Conservation (phyloP, 1,140 invertebrate species). For the Drosophila busckii region DNA sequence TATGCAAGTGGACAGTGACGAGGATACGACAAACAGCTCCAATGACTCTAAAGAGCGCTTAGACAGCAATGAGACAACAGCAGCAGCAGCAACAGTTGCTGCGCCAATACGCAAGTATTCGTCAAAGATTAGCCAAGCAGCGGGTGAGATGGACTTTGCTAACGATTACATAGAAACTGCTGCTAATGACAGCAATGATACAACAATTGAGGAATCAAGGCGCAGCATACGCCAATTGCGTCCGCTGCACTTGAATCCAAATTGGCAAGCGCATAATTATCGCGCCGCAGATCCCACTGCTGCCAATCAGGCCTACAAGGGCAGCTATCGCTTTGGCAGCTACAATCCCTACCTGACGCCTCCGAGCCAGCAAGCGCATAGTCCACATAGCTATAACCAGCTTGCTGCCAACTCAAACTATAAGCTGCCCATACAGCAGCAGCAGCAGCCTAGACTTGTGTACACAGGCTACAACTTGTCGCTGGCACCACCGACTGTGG, state of each 20-base stretch:
- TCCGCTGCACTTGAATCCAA: slow-evolving; percentile 21
- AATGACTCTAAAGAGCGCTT: slow-evolving; percentile 40
- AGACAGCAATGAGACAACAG: no score
- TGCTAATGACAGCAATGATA: slow-evolving; percentile 29
- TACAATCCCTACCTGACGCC: slow-evolving; percentile 71
- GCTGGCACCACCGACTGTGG: slow-evolving; percentile 50
- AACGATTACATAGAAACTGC: slow-evolving; percentile 16
- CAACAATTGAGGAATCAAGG: slow-evolving; percentile 37
- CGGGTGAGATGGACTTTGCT: background rate
- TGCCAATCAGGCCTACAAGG: slow-evolving; percentile 26
- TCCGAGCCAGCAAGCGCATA: slow-evolving; percentile 27
- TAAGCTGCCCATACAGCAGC: slow-evolving; percentile 31
- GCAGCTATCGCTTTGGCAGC: slow-evolving; percentile 50
- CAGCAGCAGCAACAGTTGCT: slow-evolving; percentile 4
- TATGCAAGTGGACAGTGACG: slow-evolving; percentile 1
- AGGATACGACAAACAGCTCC: slow-evolving; percentile 4
- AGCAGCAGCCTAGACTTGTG: slow-evolving; percentile 30
- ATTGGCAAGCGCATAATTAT: slow-evolving; percentile 46
- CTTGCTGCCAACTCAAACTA: slow-evolving; percentile 39
- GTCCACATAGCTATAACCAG: slow-evolving; percentile 51
- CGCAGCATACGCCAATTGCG: slow-evolving; percentile 59
- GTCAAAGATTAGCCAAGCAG: slow-evolving; percentile 40
- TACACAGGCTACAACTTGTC: slow-evolving; percentile 72
- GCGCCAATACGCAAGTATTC: slow-evolving; percentile 30
- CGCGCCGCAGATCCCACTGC: slow-evolving; percentile 46